Percentiles rank a stretch among this genome's conserved stretches.
Conservation (phyloP, 2,113 vertebrate species). For the Acanthisitta chloris region DNA sequence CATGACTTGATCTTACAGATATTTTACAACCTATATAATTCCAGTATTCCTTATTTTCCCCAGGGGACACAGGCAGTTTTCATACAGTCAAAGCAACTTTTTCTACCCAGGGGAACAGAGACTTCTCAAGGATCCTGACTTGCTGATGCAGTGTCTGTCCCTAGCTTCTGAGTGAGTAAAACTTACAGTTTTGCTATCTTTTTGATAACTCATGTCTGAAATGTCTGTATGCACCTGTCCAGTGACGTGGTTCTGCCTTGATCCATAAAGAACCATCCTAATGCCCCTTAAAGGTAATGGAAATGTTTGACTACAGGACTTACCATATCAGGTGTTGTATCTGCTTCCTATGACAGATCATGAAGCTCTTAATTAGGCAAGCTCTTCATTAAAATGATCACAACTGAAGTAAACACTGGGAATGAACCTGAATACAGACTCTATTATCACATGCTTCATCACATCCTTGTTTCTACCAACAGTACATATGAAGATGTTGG, state of each 20-base stretch:
- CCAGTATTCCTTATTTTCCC: neutral
- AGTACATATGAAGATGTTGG: neutral
- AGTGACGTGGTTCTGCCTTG: neutral
- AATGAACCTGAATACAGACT: neutral
- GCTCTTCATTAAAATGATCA: neutral
- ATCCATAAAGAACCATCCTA: neutral
- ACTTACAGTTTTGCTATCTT: neutral
- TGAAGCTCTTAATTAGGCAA: neutral
- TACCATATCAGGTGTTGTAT: neutral
- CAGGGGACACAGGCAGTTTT: neutral
- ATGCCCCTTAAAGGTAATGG: neutral
- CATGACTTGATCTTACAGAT: neutral
- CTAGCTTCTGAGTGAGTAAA: neutral
- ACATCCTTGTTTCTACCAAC: neutral
- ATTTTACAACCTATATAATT: neutral
- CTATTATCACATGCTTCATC: neutral
- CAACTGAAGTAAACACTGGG: neutral
- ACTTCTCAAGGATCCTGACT: neutral
- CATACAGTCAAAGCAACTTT: rapidly evolving
- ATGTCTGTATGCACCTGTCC: neutral
- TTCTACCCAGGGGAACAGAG: neutral
- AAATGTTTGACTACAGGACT: neutral
- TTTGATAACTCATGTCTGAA: neutral
- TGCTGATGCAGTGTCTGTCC: neutral
- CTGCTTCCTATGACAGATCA: neutral